Evolutionary conservation across 2,113 vertebrate species (phyloP).

Genomic region (Athene noctua): DNA sequence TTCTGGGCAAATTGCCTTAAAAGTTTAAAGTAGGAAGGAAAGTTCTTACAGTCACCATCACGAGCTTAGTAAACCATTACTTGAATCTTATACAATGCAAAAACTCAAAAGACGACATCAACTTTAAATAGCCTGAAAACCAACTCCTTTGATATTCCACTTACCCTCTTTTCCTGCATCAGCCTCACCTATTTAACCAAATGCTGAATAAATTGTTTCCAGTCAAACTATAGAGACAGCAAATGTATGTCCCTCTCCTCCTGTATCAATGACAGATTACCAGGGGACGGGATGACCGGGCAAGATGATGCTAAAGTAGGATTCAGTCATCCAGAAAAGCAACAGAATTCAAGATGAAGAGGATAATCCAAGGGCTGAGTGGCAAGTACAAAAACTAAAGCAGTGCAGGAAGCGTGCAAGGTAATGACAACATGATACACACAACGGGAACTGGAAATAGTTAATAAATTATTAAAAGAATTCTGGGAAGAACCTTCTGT

Average conservation of each 20-base stretch:
- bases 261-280: neutral
- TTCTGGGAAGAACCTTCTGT: neutral
- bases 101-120: neutral
- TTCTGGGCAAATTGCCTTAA: neutral
- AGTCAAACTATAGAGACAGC: neutral
- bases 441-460: neutral
- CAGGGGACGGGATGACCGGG: neutral
- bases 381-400: neutral
- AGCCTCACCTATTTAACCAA: neutral
- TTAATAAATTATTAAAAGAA: neutral
- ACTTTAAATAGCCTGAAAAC: neutral
- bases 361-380: neutral
- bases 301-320: neutral
- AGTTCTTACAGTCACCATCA: neutral
- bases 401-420: neutral
- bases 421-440: neutral
- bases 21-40: neutral
- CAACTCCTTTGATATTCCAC: neutral
- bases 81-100: neutral
- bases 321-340: neutral
- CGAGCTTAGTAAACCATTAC: neutral
- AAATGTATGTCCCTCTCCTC: neutral
- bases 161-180: neutral
- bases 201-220: neutral
- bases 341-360: neutral